Conservation (phyloP, 37 sponge, comb jelly and placozoan species). For the Beroe forskalii region DNA sequence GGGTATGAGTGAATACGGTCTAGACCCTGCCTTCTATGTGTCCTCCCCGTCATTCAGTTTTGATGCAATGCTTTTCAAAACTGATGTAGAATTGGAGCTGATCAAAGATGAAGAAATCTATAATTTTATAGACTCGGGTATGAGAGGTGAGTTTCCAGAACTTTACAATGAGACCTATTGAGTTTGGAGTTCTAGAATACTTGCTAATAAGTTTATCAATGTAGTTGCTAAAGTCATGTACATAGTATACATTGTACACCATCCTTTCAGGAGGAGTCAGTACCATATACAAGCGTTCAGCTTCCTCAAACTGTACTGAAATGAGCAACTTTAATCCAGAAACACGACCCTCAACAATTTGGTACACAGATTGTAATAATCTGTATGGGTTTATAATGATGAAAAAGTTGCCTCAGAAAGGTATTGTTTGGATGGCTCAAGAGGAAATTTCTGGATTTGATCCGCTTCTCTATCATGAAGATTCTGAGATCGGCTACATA, state of each 20-base stretch:
- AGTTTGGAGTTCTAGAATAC: too few relatives aligned
- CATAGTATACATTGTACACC: too few relatives aligned
- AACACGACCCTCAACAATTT: background rate
- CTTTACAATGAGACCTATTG: too few relatives aligned
- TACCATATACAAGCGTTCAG: background rate
- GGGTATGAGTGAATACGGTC: background rate
- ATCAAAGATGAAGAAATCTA: background rate
- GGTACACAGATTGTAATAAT: background rate
- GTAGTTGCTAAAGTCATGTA: too few relatives aligned
- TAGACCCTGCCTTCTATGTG: background rate
- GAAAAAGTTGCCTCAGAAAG: constrained; percentile 14
- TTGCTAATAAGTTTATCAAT: too few relatives aligned
- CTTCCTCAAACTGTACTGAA: background rate
- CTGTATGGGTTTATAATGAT: background rate
- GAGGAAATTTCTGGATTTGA: background rate
- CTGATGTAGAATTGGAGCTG: background rate
- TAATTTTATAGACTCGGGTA: background rate
- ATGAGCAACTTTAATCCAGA: background rate
- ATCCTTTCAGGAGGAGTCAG: too few relatives aligned
- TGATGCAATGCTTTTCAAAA: background rate
- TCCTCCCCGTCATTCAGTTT: background rate
- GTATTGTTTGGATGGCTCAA: background rate
- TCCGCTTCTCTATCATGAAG: background rate
- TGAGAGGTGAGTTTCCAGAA: background rate
- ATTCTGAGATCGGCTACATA: background rate